These are phyloP conservation scores for Odontocerum albicorne DNA, from an alignment of 2,888 invertebrate genomes.

Conservation along the genomic window DNA sequence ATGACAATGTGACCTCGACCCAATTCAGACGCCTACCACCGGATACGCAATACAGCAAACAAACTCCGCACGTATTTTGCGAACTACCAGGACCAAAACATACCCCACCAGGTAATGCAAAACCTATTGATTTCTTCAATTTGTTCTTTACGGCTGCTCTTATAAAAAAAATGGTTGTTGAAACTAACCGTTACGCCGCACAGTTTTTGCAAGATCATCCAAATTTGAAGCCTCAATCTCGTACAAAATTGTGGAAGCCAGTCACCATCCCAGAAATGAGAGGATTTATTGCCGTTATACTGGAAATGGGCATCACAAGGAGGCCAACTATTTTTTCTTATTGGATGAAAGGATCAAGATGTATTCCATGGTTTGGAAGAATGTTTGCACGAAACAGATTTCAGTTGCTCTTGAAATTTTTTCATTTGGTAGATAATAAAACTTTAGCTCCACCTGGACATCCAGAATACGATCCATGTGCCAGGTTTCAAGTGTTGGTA, in stretches of 20 bases:
- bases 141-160: no score
- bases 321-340: slow-evolving; percentile 8
- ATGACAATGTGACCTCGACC: no score
- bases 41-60: no score
- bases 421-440: slow-evolving; percentile 25
- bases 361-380: slow-evolving; percentile 4
- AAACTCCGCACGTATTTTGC: no score
- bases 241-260: slow-evolving; percentile 2
- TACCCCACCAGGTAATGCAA: no score
- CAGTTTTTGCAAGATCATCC: neutral
- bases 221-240: neutral
- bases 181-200: neutral
- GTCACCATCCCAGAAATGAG: neutral
- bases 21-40: no score
- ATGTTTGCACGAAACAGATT: slow-evolving; percentile 38
- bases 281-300: neutral
- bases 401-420: slow-evolving; percentile 35
- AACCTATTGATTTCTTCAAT: no score
- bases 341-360: slow-evolving; percentile 1
- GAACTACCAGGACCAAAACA: no score
- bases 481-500: slow-evolving; percentile 34
- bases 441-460: slow-evolving; percentile 30
- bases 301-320: slow-evolving; percentile 8
- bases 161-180: no score
- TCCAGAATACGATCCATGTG: slow-evolving; percentile 36